A percentile compares a stretch with the other conserved stretches of the same genome.
Evolutionary conservation across 2,797 vertebrate species (phyloP).

Genomic region (Mus minutoides): DNA sequence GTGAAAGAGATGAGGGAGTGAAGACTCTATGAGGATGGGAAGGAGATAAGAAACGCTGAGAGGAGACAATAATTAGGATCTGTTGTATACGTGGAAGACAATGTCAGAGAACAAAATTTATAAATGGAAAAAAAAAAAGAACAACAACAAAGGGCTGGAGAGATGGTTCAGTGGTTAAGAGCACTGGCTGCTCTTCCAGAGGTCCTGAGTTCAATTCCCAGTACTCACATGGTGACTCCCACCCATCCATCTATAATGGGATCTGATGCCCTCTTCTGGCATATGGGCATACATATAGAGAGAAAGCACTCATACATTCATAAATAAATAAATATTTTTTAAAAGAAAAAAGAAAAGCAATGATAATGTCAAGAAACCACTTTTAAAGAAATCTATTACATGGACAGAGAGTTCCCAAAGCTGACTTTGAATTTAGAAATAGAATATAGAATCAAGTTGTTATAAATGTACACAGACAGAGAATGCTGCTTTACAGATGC

Average conservation of each 20-base stretch:
- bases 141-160: background rate
- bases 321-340: background rate
- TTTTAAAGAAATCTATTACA: background rate
- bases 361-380: background rate
- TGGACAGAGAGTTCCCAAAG: background rate
- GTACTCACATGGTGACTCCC: too few relatives aligned
- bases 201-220: too few relatives aligned
- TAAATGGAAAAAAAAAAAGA: background rate
- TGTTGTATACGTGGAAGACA: background rate
- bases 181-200: too few relatives aligned
- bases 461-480: background rate
- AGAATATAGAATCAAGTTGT: background rate
- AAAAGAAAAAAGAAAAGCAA: background rate
- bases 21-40: background rate
- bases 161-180: background rate
- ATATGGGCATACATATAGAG: background rate
- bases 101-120: background rate
- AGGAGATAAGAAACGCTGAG: too few relatives aligned
- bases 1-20: background rate
- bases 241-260: too few relatives aligned
- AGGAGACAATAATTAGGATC: background rate
- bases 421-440: background rate
- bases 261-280: background rate
- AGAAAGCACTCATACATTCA: background rate
- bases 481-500: slow-evolving; percentile 9